Evolutionary conservation across 2,797 vertebrate species (phyloP).

Genomic region (Myotis planiceps): DNA sequence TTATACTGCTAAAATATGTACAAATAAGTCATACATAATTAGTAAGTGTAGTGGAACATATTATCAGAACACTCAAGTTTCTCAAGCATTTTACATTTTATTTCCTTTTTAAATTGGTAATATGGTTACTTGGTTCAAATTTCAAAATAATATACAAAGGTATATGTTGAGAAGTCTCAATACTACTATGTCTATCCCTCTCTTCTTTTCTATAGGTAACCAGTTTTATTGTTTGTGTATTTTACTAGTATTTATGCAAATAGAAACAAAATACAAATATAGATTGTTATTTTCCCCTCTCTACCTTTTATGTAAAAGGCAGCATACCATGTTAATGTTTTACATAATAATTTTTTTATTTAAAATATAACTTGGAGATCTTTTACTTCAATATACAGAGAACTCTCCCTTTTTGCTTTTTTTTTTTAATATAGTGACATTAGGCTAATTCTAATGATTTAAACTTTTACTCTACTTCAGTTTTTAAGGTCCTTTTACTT

Average conservation of each 20-base stretch:
- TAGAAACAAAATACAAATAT: constrained; percentile 19
- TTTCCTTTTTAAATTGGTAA: background rate
- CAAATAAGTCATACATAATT: background rate
- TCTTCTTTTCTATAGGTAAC: background rate
- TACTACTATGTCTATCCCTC: background rate
- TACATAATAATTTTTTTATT: background rate
- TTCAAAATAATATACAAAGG: constrained; percentile 51
- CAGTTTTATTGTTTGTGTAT: constrained; percentile 30
- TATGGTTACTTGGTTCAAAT: constrained; percentile 11
- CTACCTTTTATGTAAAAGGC: constrained; percentile 7
- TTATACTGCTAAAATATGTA: background rate
- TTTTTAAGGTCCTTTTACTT: constrained; percentile 20
- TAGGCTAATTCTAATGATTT: constrained; percentile 34
- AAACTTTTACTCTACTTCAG: background rate
- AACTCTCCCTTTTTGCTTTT: background rate
- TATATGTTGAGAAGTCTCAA: background rate
- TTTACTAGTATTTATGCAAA: constrained; percentile 19
- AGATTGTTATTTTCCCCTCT: background rate
- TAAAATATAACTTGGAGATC: constrained; percentile 1
- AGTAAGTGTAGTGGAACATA: background rate
- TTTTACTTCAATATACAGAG: constrained; percentile 4
- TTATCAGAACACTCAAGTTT: constrained; percentile 11
- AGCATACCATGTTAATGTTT: constrained; percentile 1
- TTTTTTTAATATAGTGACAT: background rate
- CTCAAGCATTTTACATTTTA: constrained; percentile 27